Base-by-base conservation (phyloP, 1,140 invertebrate species). In the Venturia canescens region DNA sequence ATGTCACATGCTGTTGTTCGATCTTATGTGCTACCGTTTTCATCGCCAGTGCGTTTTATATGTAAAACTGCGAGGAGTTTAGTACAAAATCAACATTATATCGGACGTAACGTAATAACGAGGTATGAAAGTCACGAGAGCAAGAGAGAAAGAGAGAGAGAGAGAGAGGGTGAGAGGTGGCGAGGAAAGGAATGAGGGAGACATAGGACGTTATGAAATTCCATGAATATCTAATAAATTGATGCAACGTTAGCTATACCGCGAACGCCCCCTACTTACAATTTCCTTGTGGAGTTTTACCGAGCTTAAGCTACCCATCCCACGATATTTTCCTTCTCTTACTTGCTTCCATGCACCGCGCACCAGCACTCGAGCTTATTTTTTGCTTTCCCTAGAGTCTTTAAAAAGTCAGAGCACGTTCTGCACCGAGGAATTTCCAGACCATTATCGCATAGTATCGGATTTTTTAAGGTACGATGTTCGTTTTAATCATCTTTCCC, bases 141-240 rank as follows among this genome's bases (percentile, higher is more conserved):
- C 26, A 27, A 26, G 23, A 63, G 3, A 13, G 60, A 44, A 44
- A 44, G 7, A 44, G 38, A 23, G 53, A 23, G 21, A 21, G 50
- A 21, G n/a, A 21, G 50, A 53, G 50, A 21, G 15, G 15, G n/a
- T 6, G 50, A 21, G 50, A 21, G 50, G 15, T 4, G 53, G 2
- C 4, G 53, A 23, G 53, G 11, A n/a, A n/a, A 57, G 53, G 53
- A 23, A 23, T 23, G 23, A 63, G 23, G 23, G n/a, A 63, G 60
- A 63, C 21, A 63, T 26, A 63, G 69, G 23, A 44, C 23, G 23
- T 48, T 74, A 74, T 74, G 71, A 53, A 74, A 74, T 74, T 74
- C 71, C 71, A 74, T 74, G 71, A 74, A 74, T 74, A 74, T 74
- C 71, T 53, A 74, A 74, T 74, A 74, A 74, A 74, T 74, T 74